Percentiles rank a stretch among this genome's conserved stretches.
phyloP scores from a whole-genome alignment of 2,888 invertebrate species.

The Lithophane ornitopus region DNA sequence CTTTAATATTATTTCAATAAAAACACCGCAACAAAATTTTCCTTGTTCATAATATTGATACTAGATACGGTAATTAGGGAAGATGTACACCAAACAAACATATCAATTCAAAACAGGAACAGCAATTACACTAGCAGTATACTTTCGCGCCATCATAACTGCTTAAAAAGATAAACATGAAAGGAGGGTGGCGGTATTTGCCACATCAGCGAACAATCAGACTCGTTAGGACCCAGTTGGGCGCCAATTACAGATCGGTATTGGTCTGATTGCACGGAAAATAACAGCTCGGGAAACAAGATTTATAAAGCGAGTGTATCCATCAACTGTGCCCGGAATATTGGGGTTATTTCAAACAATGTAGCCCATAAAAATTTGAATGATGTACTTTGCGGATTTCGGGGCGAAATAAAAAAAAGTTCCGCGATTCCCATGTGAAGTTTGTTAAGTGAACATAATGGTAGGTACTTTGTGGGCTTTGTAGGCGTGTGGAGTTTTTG shows the following conservation, averaged over 20 bases:
- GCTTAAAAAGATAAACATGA: slow-evolving; percentile 65
- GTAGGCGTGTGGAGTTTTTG: background rate
- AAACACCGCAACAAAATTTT: background rate
- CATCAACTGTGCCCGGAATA: slow-evolving; percentile 59
- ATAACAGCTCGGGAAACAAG: slow-evolving; percentile 74
- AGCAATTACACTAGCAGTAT: slow-evolving; percentile 30
- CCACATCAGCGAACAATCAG: slow-evolving; percentile 83
- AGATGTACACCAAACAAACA: slow-evolving; percentile 14
- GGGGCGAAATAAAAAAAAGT: slow-evolving; percentile 30
- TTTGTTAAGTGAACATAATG: slow-evolving; percentile 25
- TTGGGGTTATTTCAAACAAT: slow-evolving; percentile 51
- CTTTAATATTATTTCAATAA: background rate
- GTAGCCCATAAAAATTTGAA: slow-evolving; percentile 46
- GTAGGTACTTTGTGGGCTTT: slow-evolving; percentile 23
- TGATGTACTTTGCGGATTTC: slow-evolving; percentile 28
- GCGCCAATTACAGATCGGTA: slow-evolving; percentile 84
- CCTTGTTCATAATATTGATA: background rate
- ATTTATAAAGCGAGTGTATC: slow-evolving; percentile 70
- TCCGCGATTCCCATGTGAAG: slow-evolving; percentile 16
- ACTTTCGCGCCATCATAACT: slow-evolving; percentile 47
- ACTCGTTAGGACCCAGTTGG: slow-evolving; percentile 84
- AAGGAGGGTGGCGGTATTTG: slow-evolving; percentile 70
- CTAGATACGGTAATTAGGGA: slow-evolving; percentile 4
- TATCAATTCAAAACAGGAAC: slow-evolving; percentile 31
- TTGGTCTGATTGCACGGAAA: slow-evolving; percentile 83